Conservation (phyloP, 2,888 invertebrate genomes). For the Catonia carolina region DNA sequence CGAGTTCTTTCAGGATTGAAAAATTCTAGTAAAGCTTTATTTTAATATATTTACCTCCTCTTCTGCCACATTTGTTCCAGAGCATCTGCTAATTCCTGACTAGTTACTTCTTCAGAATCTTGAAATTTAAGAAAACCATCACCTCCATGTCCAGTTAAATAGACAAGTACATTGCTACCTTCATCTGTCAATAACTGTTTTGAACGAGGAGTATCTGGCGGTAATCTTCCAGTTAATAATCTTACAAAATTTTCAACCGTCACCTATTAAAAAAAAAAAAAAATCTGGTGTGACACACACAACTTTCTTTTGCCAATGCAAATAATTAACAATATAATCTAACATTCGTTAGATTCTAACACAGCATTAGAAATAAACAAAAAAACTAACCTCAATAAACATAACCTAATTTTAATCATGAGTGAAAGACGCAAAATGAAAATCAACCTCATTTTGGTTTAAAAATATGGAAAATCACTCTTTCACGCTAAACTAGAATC, state of each 20-base stretch:
- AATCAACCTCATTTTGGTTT: no score
- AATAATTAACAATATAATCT: no score
- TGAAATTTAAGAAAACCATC: conserved; percentile 99
- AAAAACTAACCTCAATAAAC: no score
- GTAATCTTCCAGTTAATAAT: conserved; percentile 85
- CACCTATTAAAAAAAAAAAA: conserved; percentile 50
- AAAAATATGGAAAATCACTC: no score
- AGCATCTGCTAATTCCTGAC: conserved; percentile 96
- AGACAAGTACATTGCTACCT: conserved; percentile 92
- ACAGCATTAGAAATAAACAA: no score
- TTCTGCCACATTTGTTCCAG: conserved; percentile 99
- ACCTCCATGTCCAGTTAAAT: conserved; percentile 94
- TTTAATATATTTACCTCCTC: conserved; percentile 56
- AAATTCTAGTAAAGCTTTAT: no score
- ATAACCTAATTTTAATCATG: no score
- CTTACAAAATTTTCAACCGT: conserved; percentile 98
- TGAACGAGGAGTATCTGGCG: conserved; percentile 88
- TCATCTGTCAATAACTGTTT: conserved; percentile 94
- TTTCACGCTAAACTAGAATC: no score
- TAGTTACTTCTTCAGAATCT: conserved; percentile 97
- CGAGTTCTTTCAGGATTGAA: no score
- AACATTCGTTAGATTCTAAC: background rate
- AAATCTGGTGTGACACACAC: no score
- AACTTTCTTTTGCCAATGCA: no score
- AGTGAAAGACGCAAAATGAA: no score